Base-by-base conservation (phyloP, 2,797 vertebrate species). In the Acipenser ruthenus region DNA sequence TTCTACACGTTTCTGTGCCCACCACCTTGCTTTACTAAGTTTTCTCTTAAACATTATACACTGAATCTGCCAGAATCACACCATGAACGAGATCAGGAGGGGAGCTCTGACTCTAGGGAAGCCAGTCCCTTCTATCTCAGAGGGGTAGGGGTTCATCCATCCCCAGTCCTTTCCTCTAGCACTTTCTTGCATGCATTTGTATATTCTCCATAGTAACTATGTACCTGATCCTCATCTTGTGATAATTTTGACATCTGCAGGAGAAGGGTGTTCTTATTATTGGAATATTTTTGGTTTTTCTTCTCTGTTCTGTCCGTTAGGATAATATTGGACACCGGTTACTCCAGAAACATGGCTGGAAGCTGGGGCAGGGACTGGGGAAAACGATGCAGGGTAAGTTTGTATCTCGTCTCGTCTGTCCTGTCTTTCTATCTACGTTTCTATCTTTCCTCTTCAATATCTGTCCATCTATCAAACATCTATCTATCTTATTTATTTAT, bases 261-360 rank as follows among this genome's bases (percentile, higher is more conserved):
- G 88, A 37, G 89, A 93, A 93, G 92, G 93, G 91, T 89, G 86
- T 90, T 96, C 95, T 93, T 98, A 97, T 98, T 98, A 96, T 94
- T 94, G 96, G 95, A 97, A 94, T 97, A 95, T 98, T 95, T 96
- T 94, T 94, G 93, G 94, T 97, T 84, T 95, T 91, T 95, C 89
- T 94, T 85, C 83, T 88, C 82, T 97, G 85, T 90, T 91, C 91
- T 94, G 79, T 95, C 93, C 92, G 82, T 91, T 92, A 99, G 97
- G 97, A 99, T 92, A 99, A 99, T 94, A 99, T 99, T 80, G 97
- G 97, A 82, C 97, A 99, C 83, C 93, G 93, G 84, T 92, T 99
- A 85, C 96, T 99, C 81, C 93, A 99, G 94, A 99, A 99, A 91
- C 96, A 99, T 99, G 97, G 97, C 78, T 99, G 97, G 97, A 98